These are phyloP conservation scores for Drosophila novamexicana DNA, from an alignment of 1,140 invertebrate species.

Conservation along the genomic window DNA sequence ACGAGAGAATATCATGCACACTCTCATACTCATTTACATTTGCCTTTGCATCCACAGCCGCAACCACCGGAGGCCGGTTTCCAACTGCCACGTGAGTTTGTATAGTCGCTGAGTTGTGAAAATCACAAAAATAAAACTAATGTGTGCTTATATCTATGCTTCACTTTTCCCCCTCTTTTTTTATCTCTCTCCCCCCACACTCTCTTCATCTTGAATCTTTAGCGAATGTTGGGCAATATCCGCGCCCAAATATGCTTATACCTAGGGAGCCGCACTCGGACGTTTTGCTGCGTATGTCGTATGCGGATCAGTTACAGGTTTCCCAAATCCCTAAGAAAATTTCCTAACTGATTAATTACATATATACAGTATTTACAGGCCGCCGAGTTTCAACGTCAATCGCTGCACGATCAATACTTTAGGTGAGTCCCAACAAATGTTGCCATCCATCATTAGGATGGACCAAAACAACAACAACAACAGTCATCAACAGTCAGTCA, in stretches of 20 bases:
- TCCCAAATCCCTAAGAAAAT: slow-evolving; percentile 64
- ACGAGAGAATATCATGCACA: slow-evolving; percentile 85
- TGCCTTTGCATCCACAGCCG: slow-evolving; percentile 93
- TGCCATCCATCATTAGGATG: neutral
- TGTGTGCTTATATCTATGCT: slow-evolving; percentile 6
- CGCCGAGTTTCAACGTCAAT: slow-evolving; percentile 84
- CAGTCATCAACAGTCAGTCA: slow-evolving; percentile 54
- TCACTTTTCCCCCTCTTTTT: slow-evolving; percentile 11
- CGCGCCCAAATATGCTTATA: slow-evolving; percentile 85
- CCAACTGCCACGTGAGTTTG: slow-evolving; percentile 85
- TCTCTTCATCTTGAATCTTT: neutral
- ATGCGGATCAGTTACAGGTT: slow-evolving; percentile 84
- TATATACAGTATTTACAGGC: slow-evolving; percentile 85
- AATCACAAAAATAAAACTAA: slow-evolving; percentile 27
- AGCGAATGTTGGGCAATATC: slow-evolving; percentile 85
- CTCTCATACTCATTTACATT: slow-evolving; percentile 95
- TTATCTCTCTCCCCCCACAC: neutral
- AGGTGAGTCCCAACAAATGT: slow-evolving; percentile 63
- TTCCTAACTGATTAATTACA: slow-evolving; percentile 83
- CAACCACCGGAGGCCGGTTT: slow-evolving; percentile 88
- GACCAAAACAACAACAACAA: slow-evolving; percentile 25
- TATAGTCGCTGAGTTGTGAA: slow-evolving; percentile 63
- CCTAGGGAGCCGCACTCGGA: slow-evolving; percentile 84
- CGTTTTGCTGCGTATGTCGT: slow-evolving; percentile 84
- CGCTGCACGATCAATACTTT: slow-evolving; percentile 84